Evolutionary conservation across 2,113 vertebrate species (phyloP).

Genomic region (Canis aureus): DNA sequence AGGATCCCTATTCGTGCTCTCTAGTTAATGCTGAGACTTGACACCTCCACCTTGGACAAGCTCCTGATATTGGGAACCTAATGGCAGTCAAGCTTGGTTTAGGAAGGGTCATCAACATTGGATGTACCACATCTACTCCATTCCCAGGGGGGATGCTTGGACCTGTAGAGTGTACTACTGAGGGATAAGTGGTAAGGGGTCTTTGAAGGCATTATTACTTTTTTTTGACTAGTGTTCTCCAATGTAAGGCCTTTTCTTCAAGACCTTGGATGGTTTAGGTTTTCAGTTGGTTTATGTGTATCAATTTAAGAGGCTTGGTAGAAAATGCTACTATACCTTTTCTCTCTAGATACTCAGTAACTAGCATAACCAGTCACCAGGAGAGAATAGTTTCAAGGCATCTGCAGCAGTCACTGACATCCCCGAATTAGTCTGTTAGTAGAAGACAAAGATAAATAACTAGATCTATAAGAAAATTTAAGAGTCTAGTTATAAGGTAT

Average conservation of each 20-base stretch:
- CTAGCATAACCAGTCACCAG: not conserved
- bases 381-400: not conserved
- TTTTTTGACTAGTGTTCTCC: not conserved
- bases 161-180: not conserved
- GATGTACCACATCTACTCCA: too few species aligned
- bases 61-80: not conserved
- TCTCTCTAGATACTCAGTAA: not conserved
- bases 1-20: not conserved
- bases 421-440: not conserved
- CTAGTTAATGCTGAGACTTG: not conserved
- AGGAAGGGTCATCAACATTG: not conserved
- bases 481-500: not conserved
- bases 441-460: slow-evolving; percentile 23
- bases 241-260: not conserved
- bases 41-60: not conserved
- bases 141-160: not conserved
- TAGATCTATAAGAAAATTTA: not conserved
- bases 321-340: not conserved
- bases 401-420: not conserved
- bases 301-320: not conserved
- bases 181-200: not conserved
- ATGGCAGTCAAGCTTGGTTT: not conserved
- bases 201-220: not conserved
- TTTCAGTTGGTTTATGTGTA: not conserved
- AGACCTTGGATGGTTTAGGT: not conserved